Evolutionary conservation across 2,113 vertebrate genomes (phyloP).

Genomic region (Empidonax alnorum): DNA sequence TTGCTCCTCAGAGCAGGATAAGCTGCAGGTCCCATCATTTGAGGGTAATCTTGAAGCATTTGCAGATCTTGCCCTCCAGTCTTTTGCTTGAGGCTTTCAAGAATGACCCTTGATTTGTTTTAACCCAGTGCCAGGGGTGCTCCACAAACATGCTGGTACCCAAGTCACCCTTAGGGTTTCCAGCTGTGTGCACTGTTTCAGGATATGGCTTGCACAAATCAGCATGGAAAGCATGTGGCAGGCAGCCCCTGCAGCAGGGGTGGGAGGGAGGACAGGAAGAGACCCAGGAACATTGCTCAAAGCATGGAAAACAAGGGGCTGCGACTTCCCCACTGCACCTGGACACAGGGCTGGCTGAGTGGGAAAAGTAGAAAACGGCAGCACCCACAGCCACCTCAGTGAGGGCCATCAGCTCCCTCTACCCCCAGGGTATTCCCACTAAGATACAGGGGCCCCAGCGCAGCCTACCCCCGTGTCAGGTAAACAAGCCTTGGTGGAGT

Average conservation of each 20-base stretch:
- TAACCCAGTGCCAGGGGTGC: not conserved
- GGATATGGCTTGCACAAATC: not conserved
- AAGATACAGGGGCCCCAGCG: not conserved
- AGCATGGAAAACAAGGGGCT: not conserved
- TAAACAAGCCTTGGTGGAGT: not conserved
- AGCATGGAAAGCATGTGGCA: not conserved
- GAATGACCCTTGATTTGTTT: not conserved
- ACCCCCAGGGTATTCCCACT: not conserved
- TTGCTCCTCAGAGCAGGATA: not conserved
- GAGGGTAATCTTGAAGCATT: not conserved
- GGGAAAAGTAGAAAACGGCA: not conserved
- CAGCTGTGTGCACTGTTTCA: not conserved
- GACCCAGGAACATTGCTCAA: not conserved
- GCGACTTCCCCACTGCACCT: not conserved
- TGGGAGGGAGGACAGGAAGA: not conserved
- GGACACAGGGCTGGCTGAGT: not conserved
- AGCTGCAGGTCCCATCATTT: not conserved
- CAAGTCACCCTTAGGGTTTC: not conserved
- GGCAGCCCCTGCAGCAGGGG: not conserved
- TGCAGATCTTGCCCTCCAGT: not conserved
- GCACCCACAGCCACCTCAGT: accelerated
- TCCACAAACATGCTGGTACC: not conserved
- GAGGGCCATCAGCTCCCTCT: not conserved
- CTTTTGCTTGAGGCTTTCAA: not conserved
- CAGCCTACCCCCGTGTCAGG: not conserved